Conservation (phyloP, 1,140 invertebrate genomes). For the Tenebrio molitor region DNA sequence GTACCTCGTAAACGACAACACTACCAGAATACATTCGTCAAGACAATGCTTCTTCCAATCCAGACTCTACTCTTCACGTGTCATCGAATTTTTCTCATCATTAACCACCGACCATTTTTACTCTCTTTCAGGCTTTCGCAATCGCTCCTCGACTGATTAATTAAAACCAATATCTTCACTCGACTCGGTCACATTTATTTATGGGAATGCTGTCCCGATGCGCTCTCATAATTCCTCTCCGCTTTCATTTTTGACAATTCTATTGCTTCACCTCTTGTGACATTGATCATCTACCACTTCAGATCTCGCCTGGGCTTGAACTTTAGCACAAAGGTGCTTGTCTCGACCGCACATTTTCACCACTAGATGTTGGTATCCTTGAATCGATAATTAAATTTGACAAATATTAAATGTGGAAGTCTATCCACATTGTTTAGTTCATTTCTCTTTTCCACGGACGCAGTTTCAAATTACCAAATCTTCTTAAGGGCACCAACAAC, state of each 20-base stretch:
- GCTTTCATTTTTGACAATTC: not conserved
- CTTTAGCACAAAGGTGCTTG: too few species aligned
- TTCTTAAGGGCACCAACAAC: not conserved
- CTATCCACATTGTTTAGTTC: too few species aligned
- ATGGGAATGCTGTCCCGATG: conserved; percentile 5
- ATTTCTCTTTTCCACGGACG: too few species aligned
- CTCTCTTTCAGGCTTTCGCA: not conserved
- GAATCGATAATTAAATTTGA: conserved; percentile 5
- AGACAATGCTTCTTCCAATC: too few species aligned
- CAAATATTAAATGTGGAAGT: not conserved
- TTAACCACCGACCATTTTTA: not conserved
- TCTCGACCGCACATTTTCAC: not conserved
- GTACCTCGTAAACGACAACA: conserved; percentile 24
- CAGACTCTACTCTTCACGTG: too few species aligned
- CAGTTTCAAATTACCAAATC: not conserved
- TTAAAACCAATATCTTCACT: conserved; percentile 20
- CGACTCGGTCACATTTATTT: conserved; percentile 28
- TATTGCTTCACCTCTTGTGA: not conserved
- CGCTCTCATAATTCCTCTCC: conserved; percentile 6
- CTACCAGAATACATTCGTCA: conserved; percentile 34
- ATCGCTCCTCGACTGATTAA: conserved; percentile 11
- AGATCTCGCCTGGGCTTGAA: too few species aligned
- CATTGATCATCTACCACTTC: too few species aligned
- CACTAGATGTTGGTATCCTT: not conserved
- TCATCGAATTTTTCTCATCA: conserved; percentile 1